Evolutionary conservation across 2,888 invertebrate species (phyloP).

Genomic region (Watsonalla cultraria): DNA sequence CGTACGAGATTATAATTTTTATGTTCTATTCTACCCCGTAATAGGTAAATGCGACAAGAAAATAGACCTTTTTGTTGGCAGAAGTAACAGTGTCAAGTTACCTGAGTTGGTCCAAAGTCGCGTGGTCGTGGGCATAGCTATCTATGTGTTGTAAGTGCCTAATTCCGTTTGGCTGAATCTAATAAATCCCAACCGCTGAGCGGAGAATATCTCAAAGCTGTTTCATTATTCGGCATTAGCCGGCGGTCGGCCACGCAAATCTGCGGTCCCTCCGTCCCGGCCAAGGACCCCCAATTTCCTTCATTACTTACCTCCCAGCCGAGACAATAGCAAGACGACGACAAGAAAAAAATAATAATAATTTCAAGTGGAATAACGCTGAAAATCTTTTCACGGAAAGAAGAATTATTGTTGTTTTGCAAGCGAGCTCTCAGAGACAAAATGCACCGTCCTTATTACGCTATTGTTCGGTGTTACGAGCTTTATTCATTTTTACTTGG

Average conservation of each 20-base stretch:
- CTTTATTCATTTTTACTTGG: slow-evolving; percentile 79
- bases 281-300: slow-evolving; percentile 74
- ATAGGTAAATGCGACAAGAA: too few species aligned
- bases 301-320: slow-evolving; percentile 76
- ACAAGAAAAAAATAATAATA: slow-evolving; percentile 75
- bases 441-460: slow-evolving; percentile 78
- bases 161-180: slow-evolving; percentile 66
- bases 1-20: too few species aligned
- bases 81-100: too few species aligned
- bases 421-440: slow-evolving; percentile 76
- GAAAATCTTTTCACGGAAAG: slow-evolving; percentile 78
- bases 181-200: slow-evolving; percentile 67
- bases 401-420: slow-evolving; percentile 80
- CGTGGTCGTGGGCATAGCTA: slow-evolving; percentile 19
- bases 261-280: slow-evolving; percentile 59
- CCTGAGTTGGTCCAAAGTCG: too few species aligned
- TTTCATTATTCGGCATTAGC: slow-evolving; percentile 75
- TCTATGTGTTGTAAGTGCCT: slow-evolving; percentile 41
- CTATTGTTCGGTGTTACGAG: slow-evolving; percentile 77
- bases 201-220: slow-evolving; percentile 65
- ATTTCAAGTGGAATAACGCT: slow-evolving; percentile 79
- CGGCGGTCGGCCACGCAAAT: slow-evolving; percentile 73
- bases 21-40: too few species aligned
- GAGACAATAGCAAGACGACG: slow-evolving; percentile 78
- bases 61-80: slow-evolving; percentile 4